These are phyloP conservation scores for Pemphigus obesinymphae DNA, from an alignment of 1,140 invertebrate species.

Conservation along the genomic window DNA sequence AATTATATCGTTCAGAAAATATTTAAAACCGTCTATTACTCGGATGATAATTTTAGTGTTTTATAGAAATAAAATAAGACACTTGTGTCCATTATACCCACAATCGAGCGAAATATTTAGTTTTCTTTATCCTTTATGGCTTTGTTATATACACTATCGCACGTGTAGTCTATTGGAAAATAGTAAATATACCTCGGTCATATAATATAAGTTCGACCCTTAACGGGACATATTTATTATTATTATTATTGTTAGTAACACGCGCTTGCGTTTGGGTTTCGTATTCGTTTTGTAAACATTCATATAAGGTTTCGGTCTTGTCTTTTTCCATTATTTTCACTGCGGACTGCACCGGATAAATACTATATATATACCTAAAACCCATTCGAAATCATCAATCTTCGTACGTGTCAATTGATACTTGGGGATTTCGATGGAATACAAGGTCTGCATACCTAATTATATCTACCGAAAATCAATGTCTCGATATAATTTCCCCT, in stretches of 20 bases:
- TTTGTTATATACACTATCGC: too few relatives aligned
- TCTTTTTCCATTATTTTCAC: not conserved
- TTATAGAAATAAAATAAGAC: not conserved
- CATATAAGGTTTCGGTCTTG: not conserved
- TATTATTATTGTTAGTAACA: too few relatives aligned
- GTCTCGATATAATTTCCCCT: not conserved
- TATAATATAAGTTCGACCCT: not conserved
- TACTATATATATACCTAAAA: not conserved
- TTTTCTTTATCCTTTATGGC: not conserved
- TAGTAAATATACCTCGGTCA: not conserved
- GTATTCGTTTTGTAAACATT: not conserved
- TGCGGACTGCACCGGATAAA: not conserved
- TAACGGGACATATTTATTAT: not conserved
- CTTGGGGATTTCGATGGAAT: not conserved
- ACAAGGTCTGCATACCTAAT: not conserved
- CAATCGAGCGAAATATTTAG: not conserved
- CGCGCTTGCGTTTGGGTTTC: not conserved
- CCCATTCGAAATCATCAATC: not conserved
- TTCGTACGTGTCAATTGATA: not conserved
- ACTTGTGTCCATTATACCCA: not conserved
- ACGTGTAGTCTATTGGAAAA: not conserved
- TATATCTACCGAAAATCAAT: not conserved
- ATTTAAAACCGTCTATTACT: too few relatives aligned
- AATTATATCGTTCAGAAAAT: too few relatives aligned
- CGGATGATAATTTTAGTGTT: not conserved